These are phyloP conservation scores for Montipora sp. DNA, from an alignment of 64 coral and sea anemone species.

Conservation along the genomic window DNA sequence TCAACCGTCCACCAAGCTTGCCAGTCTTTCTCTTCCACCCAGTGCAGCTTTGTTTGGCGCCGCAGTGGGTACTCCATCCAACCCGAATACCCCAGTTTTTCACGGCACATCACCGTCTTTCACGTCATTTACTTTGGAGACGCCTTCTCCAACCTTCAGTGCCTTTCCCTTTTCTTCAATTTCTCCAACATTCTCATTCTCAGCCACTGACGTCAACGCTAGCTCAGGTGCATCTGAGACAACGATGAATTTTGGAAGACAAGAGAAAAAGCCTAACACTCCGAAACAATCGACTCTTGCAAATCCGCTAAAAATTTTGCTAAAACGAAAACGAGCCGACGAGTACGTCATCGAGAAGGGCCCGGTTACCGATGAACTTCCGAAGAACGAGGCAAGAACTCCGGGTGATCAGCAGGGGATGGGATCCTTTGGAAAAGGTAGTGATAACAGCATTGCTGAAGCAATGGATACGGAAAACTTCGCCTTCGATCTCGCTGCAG, in stretches of 20 bases:
- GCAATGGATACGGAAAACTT: conserved; percentile 15
- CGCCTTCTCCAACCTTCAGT: conserved; percentile 81
- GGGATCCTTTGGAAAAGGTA: conserved; percentile 17
- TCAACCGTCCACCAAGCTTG: conserved; percentile 52
- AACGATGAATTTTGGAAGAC: conserved; percentile 19
- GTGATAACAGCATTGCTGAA: conserved; percentile 27
- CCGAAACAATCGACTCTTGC: conserved; percentile 60
- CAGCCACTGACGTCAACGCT: conserved; percentile 41
- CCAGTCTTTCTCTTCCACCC: conserved; percentile 78
- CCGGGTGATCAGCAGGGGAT: background rate
- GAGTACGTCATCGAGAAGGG: conserved; percentile 89
- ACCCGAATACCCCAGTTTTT: conserved; percentile 75
- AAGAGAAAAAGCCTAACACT: conserved; percentile 78
- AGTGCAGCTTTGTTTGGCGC: conserved; percentile 64
- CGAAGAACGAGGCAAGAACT: conserved; percentile 14
- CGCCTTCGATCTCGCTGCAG: background rate
- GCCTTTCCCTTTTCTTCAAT: conserved; percentile 86
- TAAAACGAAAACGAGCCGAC: conserved; percentile 85
- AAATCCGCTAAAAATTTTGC: conserved; percentile 78
- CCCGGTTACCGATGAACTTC: conserved; percentile 62
- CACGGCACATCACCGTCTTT: conserved; percentile 82
- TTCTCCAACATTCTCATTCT: conserved; percentile 86
- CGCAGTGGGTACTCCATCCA: conserved; percentile 70
- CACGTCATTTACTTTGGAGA: conserved; percentile 67
- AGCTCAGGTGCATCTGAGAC: conserved; percentile 24